Evolutionary conservation across 1,140 invertebrate species (phyloP).

Genomic region (Pseudomyrmex flavicornis): DNA sequence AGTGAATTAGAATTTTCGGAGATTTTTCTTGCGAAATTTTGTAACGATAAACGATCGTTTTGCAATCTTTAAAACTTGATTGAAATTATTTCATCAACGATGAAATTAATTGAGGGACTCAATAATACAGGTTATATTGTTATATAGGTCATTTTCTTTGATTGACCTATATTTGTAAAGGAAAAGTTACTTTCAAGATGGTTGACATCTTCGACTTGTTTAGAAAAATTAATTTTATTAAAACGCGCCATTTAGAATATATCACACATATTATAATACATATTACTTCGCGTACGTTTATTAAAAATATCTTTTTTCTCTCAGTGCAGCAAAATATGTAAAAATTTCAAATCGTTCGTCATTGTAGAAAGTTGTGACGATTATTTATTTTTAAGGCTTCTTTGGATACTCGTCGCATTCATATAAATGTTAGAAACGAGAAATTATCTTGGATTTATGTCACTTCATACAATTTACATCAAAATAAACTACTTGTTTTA

Average conservation of each 20-base stretch:
- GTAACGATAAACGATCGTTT: slow-evolving; percentile 23
- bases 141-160: slow-evolving; percentile 23
- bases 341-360: slow-evolving; percentile 1
- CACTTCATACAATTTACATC: no score
- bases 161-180: slow-evolving; percentile 27
- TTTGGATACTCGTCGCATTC: no score
- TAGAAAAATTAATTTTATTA: slow-evolving; percentile 11
- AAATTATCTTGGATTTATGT: no score
- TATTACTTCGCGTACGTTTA: background rate
- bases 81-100: slow-evolving; percentile 37
- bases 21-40: slow-evolving; percentile 8
- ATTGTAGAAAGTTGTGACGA: background rate
- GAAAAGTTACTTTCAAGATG: slow-evolving; percentile 71
- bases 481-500: no score
- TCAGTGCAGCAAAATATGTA: background rate
- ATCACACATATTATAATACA: background rate
- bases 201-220: slow-evolving; percentile 44
- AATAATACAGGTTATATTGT: slow-evolving; percentile 18
- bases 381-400: background rate
- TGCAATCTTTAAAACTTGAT: slow-evolving; percentile 44
- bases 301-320: background rate
- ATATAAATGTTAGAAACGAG: no score
- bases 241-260: background rate
- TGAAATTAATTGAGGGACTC: slow-evolving; percentile 57
- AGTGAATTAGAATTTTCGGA: background rate